Base-by-base conservation (phyloP, 2,113 vertebrate genomes). In the Pelvicachromis taeniatus region DNA sequence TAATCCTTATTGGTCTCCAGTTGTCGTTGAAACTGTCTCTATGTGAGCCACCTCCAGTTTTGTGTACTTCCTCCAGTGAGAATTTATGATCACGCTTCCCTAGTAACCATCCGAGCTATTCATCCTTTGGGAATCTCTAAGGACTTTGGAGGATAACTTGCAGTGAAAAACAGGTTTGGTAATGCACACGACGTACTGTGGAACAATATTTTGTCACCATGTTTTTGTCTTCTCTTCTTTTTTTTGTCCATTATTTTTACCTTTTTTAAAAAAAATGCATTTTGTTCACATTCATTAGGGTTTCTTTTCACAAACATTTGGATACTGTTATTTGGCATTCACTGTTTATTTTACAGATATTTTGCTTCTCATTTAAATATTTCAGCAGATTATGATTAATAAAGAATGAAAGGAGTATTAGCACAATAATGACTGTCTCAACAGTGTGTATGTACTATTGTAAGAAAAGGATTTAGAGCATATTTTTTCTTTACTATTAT, bases 111-210 rank as follows among this genome's bases (percentile, higher is more conserved):
- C 31, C 50, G 5, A 23, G 79, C 54, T 78, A 26, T 33, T 61
- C 33, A 31, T 79, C 91, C 87, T 86, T 11, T 56, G 87, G 89
- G 84, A 89, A 9, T 56, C 68, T 78, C 50, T 2, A 2, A 31
- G 70, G 85, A 85, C 84, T 87, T 79, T 87, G 31, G 83, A 89
- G 87, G 80, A 90, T 54, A 89, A 70, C 84, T 78, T 12, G 17
- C 42, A 17, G 59, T 81, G 89, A 93, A 89, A 94, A 96, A 95
- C 94, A 95, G 12, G 45, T 70, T 54, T 10, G n/a, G 8, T 65
- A 55, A 19, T 31, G 65, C 17, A 78, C 77, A 52, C 3, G 1
- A 50, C 80, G 77, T 77, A 23, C 84, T 29, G 3, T 33, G 21
- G 29, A 29, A 42, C 8, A 54, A 29, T 38, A 29, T 52, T 33